Base-by-base conservation (phyloP, 2,888 invertebrate species). In the Xestoiulus laeticollis region DNA sequence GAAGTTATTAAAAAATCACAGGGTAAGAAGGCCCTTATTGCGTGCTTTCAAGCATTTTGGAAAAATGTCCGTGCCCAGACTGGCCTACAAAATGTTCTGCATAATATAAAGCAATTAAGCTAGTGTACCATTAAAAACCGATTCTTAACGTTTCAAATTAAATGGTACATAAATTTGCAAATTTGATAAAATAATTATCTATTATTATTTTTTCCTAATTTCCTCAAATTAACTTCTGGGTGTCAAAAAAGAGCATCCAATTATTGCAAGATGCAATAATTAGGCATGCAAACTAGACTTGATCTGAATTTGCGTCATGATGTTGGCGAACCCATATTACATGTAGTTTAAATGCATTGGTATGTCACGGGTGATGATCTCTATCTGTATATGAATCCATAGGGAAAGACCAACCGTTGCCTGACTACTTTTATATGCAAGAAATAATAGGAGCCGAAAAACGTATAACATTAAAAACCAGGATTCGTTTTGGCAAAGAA, bases 391-490 rank as follows among this genome's bases (percentile, higher is more conserved):
- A n/a, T 8, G 38, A 68, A 68, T 68, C 22, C 68, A 26, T 8
- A 26, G 68, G 68, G 26, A 68, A 68, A 68, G 68, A 68, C 68
- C 68, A 68, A 68, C 68, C 68, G 68, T 68, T 68, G 68, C 68
- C 68, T 68, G 68, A 68, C 68, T 68, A 68, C 68, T 68, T 68
- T 68, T 68, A 26, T 59, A 68, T 68, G 68, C 68, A 68, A 68
- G 68, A 68, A 68, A 68, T 26, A 26, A 26, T 22, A 68, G 26
- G 68, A 68, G 59, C 59, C 59, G n/a, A 68, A 68, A 68, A 68
- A 5, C n/a, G 4, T 3, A n/a, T 26, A 68, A 68, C 22, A 68
- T n/a, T n/a, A 68, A 22, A 68, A 68, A 68, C 22, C 68, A 68
- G 26, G 68, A 22, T 68, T 68, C 26, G 22, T 68, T 68, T 68